phyloP scores from a whole-genome alignment of 2,888 invertebrate species.

The Lasius fuliginosus region DNA sequence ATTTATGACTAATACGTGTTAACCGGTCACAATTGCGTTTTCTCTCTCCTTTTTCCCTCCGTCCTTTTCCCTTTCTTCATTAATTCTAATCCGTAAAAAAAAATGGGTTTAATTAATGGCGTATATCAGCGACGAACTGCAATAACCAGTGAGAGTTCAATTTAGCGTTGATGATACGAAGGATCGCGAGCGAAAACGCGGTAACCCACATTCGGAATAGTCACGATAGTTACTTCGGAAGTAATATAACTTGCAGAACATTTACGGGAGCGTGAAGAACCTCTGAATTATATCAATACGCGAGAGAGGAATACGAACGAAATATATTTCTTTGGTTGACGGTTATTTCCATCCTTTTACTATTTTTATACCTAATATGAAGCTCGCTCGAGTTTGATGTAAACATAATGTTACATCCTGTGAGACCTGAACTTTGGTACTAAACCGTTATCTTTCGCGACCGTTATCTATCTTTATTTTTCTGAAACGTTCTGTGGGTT shows the following conservation, averaged over 20 bases:
- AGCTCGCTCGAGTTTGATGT: conserved; percentile 40
- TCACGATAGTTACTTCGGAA: conserved; percentile 50
- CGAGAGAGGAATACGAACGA: background rate
- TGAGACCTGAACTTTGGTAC: conserved; percentile 34
- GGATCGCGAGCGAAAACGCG: conserved; percentile 40
- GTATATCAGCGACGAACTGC: conserved; percentile 45
- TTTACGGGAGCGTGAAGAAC: conserved; percentile 36
- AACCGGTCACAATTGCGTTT: conserved; percentile 27
- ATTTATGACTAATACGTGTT: conserved; percentile 37
- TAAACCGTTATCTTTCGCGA: conserved; percentile 43
- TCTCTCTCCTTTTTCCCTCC: background rate
- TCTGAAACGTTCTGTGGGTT: conserved; percentile 43
- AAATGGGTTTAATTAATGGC: conserved; percentile 53
- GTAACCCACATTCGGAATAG: conserved; percentile 52
- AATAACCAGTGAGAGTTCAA: conserved; percentile 51
- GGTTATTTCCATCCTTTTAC: conserved; percentile 22
- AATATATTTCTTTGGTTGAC: conserved; percentile 25
- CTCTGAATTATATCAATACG: conserved; percentile 38
- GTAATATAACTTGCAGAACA: conserved; percentile 50
- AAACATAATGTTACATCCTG: conserved; percentile 47
- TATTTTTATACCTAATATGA: conserved; percentile 34
- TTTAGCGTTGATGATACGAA: conserved; percentile 49
- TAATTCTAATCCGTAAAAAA: conserved; percentile 43
- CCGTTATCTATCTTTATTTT: conserved; percentile 36
- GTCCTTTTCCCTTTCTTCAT: background rate